Conservation (phyloP, 2,888 invertebrate species). For the Temnothorax ravouxi region DNA sequence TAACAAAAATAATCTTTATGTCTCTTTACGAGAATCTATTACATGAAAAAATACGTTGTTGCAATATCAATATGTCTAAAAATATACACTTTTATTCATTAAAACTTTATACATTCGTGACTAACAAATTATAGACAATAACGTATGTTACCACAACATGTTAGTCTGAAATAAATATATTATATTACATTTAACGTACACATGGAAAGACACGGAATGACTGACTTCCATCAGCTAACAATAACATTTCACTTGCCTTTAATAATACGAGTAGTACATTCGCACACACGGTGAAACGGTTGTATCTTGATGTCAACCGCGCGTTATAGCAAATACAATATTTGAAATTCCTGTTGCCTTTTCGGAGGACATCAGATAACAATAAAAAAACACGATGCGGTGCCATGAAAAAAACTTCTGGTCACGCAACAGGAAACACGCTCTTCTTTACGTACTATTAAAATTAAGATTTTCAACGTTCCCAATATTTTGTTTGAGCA, state of each 20-base stretch:
- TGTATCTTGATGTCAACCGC: not conserved
- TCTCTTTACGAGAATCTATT: not conserved
- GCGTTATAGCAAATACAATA: not conserved
- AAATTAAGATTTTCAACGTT: not conserved
- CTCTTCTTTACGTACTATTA: not conserved
- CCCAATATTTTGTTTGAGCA: constrained; percentile 16
- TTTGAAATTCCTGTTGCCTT: not conserved
- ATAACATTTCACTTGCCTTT: constrained; percentile 23
- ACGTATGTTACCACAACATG: constrained; percentile 41
- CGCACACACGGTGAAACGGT: not conserved
- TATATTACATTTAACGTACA: constrained; percentile 54
- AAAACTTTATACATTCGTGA: constrained; percentile 57
- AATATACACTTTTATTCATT: constrained; percentile 62
- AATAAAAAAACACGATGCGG: constrained; percentile 8
- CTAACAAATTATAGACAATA: constrained; percentile 56
- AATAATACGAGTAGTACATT: not conserved
- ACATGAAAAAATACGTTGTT: constrained; percentile 40
- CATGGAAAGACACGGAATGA: constrained; percentile 34
- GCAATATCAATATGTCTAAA: constrained; percentile 51
- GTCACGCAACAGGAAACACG: not conserved
- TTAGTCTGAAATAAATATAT: constrained; percentile 54
- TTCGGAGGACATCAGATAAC: not conserved
- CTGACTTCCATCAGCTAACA: constrained; percentile 24
- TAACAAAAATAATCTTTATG: not conserved
- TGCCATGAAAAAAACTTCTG: not conserved